Conservation (phyloP, 2,888 invertebrate genomes). For the Archaeoteleia sp. region DNA sequence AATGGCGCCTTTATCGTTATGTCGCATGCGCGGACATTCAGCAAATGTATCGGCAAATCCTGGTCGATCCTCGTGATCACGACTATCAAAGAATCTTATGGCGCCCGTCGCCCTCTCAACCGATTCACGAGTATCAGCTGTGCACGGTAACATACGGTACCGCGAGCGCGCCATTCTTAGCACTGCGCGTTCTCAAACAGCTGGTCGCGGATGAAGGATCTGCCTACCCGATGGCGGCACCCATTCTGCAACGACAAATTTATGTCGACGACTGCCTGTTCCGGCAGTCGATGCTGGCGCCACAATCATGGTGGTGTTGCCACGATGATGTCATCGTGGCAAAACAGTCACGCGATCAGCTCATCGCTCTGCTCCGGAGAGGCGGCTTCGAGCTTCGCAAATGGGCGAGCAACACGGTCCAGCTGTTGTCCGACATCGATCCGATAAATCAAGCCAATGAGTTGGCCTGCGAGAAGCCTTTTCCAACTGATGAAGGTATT, state of each 20-base stretch:
- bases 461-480: background rate
- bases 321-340: background rate
- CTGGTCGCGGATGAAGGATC: slow-evolving; percentile 22
- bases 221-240: background rate
- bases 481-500: background rate
- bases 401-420: slow-evolving; percentile 35
- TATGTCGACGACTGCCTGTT: slow-evolving; percentile 37
- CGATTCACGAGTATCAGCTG: slow-evolving; percentile 11
- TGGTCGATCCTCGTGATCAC: slow-evolving; percentile 30
- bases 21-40: slow-evolving; percentile 55
- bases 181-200: slow-evolving; percentile 28
- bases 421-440: background rate
- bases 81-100: slow-evolving; percentile 59
- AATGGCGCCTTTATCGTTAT: slow-evolving; percentile 25
- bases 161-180: slow-evolving; percentile 23
- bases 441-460: slow-evolving; percentile 3
- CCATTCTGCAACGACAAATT: slow-evolving; percentile 11
- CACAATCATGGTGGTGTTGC: too few relatives aligned
- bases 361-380: slow-evolving; percentile 13
- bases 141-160: slow-evolving; percentile 27
- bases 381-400: slow-evolving; percentile 33
- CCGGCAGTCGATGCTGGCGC: too few relatives aligned
- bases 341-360: slow-evolving; percentile 13
- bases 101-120: slow-evolving; percentile 10
- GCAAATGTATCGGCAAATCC: slow-evolving; percentile 60